Evolutionary conservation across 2,113 vertebrate species (phyloP).

Genomic region (Pterocles gutturalis): DNA sequence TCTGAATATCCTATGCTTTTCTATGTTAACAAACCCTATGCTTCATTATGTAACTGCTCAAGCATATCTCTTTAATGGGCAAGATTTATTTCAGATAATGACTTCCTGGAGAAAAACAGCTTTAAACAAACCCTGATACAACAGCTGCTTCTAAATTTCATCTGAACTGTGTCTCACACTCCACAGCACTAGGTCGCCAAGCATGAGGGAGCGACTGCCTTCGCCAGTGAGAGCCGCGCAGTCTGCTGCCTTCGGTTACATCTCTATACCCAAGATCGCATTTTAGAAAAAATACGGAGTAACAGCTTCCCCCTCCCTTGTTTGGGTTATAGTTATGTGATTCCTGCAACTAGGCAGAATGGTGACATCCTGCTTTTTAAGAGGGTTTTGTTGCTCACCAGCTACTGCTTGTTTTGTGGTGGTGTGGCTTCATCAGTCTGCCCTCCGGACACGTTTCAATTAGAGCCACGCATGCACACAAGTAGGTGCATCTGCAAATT

Average conservation of each 20-base stretch:
- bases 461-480: background rate
- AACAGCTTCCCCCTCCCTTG: background rate
- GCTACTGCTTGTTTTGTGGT: background rate
- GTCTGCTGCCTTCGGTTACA: background rate
- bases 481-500: background rate
- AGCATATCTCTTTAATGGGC: background rate
- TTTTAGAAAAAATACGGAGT: background rate
- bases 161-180: background rate
- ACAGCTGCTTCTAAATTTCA: slow-evolving; percentile 7
- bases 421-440: background rate
- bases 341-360: background rate
- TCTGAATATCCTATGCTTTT: background rate
- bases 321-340: background rate
- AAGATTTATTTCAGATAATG: slow-evolving; percentile 22
- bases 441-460: fast-evolving
- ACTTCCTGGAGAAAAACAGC: background rate
- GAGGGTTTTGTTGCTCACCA: background rate
- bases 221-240: background rate
- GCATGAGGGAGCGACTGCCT: background rate
- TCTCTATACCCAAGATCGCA: background rate
- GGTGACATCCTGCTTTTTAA: background rate
- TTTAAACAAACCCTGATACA: background rate
- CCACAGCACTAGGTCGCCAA: fast-evolving
- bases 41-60: background rate
- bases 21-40: background rate